These are phyloP conservation scores for Sprattus sprattus DNA, from an alignment of 2,113 vertebrate genomes.

Conservation along the genomic window DNA sequence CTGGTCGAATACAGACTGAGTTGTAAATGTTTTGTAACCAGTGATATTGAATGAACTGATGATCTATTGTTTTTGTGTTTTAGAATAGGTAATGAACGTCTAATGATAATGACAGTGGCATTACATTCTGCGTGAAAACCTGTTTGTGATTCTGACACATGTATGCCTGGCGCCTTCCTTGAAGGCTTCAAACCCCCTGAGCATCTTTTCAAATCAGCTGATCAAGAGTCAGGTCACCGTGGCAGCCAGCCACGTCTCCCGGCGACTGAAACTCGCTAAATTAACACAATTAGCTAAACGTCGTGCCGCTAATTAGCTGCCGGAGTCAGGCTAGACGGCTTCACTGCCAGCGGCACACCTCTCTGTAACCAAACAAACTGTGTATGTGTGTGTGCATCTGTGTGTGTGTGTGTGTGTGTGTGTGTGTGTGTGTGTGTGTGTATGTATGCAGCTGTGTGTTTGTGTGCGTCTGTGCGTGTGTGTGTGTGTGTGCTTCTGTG, in stretches of 20 bases:
- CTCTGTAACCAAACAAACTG: slow-evolving; percentile 87
- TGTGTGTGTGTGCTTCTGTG: no score
- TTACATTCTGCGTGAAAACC: not conserved
- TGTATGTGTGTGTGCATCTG: not conserved
- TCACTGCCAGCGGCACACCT: slow-evolving; percentile 82
- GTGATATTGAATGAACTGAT: not conserved
- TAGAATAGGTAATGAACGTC: not conserved
- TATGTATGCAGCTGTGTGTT: not conserved
- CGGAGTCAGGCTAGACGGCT: slow-evolving; percentile 84
- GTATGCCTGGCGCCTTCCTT: not conserved
- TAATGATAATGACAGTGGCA: not conserved
- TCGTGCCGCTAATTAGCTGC: slow-evolving; percentile 79
- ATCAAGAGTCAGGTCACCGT: not conserved
- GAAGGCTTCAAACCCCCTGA: not conserved
- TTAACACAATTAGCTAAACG: slow-evolving; percentile 87
- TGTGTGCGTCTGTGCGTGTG: not conserved
- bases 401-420: not conserved
- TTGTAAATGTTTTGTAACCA: no score
- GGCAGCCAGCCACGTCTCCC: slow-evolving; percentile 76
- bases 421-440: not conserved
- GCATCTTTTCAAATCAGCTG: not conserved
- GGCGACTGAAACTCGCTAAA: slow-evolving; percentile 90
- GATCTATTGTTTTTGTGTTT: not conserved
- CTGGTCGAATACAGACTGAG: no score
- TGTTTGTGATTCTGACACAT: not conserved